Evolutionary conservation across 1,140 invertebrate genomes (phyloP).

Genomic region (Diachasma alloeum): DNA sequence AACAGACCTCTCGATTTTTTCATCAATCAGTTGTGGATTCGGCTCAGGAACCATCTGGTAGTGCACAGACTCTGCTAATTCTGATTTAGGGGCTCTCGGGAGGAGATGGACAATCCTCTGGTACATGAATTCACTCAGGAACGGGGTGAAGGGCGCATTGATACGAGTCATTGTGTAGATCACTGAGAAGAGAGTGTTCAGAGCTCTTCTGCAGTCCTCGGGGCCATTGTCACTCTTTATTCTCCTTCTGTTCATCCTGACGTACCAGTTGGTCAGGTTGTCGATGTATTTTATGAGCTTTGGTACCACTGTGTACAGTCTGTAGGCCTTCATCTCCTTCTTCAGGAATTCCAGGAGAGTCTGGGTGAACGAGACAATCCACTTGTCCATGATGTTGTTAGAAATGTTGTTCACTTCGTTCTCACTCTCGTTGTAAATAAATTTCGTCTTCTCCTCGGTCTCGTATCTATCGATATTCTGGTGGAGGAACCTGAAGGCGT

Average conservation of each 20-base stretch:
- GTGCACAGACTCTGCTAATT: conserved; percentile 80
- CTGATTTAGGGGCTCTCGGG: conserved; percentile 41
- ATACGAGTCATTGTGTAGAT: conserved; percentile 89
- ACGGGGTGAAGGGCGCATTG: conserved; percentile 98
- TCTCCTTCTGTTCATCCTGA: conserved; percentile 93
- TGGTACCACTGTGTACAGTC: conserved; percentile 95
- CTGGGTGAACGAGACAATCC: conserved; percentile 97
- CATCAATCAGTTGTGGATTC: conserved; percentile 79
- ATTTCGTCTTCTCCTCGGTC: conserved; percentile 72
- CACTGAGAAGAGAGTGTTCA: conserved; percentile 90
- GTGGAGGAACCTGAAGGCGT: conserved; percentile 95
- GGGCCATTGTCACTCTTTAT: conserved; percentile 86
- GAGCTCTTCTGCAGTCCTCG: conserved; percentile 82
- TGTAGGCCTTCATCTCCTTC: conserved; percentile 93
- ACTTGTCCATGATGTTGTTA: conserved; percentile 95
- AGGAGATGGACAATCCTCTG: conserved; percentile 78
- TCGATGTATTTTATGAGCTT: conserved; percentile 95
- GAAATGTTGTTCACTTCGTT: conserved; percentile 49
- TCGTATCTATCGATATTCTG: conserved; percentile 89
- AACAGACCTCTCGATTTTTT: conserved; percentile 89
- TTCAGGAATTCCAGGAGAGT: conserved; percentile 88
- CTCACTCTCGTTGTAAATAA: conserved; percentile 71
- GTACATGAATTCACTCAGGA: conserved; percentile 96
- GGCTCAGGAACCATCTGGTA: conserved; percentile 87
- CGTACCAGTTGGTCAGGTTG: conserved; percentile 98